A percentile compares a stretch with the other conserved stretches of the same genome.
These are phyloP conservation scores for Procapra przewalskii DNA, from an alignment of 2,113 vertebrate genomes.

Conservation along the genomic window DNA sequence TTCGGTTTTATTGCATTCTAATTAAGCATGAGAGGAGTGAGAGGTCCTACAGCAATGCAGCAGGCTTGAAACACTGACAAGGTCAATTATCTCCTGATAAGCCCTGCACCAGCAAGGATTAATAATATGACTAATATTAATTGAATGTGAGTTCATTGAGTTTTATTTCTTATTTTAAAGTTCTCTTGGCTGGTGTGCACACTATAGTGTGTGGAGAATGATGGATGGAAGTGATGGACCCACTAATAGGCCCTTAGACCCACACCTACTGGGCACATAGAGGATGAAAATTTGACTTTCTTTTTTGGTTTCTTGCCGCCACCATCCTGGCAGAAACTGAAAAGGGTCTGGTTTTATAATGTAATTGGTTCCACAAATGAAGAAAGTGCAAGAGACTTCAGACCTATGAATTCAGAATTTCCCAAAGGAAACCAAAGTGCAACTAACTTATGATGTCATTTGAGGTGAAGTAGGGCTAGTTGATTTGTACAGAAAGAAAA, in stretches of 20 bases:
- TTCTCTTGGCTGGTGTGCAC: slow-evolving; percentile 47
- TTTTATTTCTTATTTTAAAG: slow-evolving; percentile 73
- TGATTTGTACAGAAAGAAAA: background rate
- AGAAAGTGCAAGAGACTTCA: background rate
- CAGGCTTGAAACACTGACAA: slow-evolving; percentile 59
- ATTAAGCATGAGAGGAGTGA: slow-evolving; percentile 70
- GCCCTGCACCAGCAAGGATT: slow-evolving; percentile 57
- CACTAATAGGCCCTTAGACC: slow-evolving; percentile 14
- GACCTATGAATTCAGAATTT: slow-evolving; percentile 17
- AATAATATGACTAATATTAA: slow-evolving; percentile 77
- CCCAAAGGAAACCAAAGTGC: background rate
- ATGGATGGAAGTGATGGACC: background rate
- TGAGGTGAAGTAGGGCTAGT: background rate
- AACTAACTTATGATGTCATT: background rate
- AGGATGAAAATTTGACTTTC: slow-evolving; percentile 33
- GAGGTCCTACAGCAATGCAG: slow-evolving; percentile 37
- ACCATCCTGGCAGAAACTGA: background rate
- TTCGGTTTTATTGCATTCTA: slow-evolving; percentile 66
- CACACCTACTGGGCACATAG: background rate
- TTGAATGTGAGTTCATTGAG: slow-evolving; percentile 72
- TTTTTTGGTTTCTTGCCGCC: background rate
- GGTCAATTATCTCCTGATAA: slow-evolving; percentile 78
- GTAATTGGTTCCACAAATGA: background rate
- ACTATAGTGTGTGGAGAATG: background rate
- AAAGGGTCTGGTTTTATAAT: background rate